Conservation (phyloP, 2,797 vertebrate genomes). For the Cottoperca gobio region DNA sequence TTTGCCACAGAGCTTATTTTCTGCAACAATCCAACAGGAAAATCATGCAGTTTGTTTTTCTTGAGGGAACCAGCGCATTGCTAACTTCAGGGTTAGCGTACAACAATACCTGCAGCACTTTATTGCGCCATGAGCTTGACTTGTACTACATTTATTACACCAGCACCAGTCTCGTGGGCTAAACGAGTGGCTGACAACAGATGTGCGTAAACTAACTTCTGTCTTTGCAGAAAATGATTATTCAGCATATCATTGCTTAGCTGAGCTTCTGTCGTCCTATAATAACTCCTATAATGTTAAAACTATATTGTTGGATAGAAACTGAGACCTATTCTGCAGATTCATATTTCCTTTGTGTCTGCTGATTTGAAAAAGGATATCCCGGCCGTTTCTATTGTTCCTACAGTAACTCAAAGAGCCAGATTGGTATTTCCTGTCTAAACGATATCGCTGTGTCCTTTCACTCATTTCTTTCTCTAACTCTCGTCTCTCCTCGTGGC, state of each 20-base stretch:
- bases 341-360: conserved; percentile 11
- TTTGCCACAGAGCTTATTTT: too few relatives aligned
- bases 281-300: conserved; percentile 22
- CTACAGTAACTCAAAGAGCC: not conserved
- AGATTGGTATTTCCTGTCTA: not conserved
- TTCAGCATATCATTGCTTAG: not conserved
- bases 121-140: too few relatives aligned
- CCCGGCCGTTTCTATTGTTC: not conserved
- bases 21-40: too few relatives aligned
- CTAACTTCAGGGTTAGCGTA: too few relatives aligned
- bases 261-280: conserved; percentile 6
- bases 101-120: too few relatives aligned
- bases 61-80: too few relatives aligned
- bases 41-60: too few relatives aligned
- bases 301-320: conserved; percentile 12
- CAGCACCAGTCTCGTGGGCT: too few relatives aligned
- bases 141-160: too few relatives aligned
- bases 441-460: not conserved
- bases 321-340: conserved; percentile 8
- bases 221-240: not conserved
- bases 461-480: conserved; percentile 7
- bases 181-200: too few relatives aligned
- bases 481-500: conserved; percentile 24
- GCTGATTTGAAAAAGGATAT: not conserved
- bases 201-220: too few relatives aligned